Evolutionary conservation across 2,113 vertebrate species (phyloP).

Genomic region (Psittacus erithacus): DNA sequence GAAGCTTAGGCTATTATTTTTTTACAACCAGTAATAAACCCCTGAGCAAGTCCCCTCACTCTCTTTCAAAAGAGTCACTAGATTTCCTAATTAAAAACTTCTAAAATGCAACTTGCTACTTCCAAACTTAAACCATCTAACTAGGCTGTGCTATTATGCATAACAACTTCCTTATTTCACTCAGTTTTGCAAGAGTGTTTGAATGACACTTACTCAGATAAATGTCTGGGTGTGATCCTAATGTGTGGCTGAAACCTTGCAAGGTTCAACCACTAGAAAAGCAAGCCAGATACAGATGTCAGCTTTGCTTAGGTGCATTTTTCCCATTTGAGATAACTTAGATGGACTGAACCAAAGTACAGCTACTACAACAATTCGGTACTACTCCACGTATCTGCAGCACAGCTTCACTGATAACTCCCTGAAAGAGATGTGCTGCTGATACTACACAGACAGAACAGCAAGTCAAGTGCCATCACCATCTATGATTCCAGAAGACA

Average conservation of each 20-base stretch:
- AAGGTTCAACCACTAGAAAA: not conserved
- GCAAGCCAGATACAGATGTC: not conserved
- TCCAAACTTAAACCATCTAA: not conserved
- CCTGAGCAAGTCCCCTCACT: not conserved
- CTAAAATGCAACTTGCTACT: not conserved
- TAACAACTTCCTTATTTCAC: not conserved
- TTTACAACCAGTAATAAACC: not conserved
- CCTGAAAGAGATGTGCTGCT: not conserved
- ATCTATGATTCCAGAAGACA: not conserved
- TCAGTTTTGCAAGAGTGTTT: slow-evolving; percentile 38
- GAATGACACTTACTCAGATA: slow-evolving; percentile 17
- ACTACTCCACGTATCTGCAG: not conserved
- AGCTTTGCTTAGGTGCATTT: not conserved
- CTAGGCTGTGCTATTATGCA: not conserved
- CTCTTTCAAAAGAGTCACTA: not conserved
- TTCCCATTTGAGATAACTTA: not conserved
- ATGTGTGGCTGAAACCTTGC: not conserved
- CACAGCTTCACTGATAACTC: not conserved
- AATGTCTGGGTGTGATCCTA: slow-evolving; percentile 35
- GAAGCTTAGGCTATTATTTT: not conserved
- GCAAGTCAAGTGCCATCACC: not conserved
- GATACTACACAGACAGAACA: fast-evolving
- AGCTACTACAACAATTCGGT: not conserved
- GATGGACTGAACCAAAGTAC: not conserved
- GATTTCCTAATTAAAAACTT: not conserved